phyloP scores from a whole-genome alignment of 2,888 invertebrate genomes.

The Globia sparganii region DNA sequence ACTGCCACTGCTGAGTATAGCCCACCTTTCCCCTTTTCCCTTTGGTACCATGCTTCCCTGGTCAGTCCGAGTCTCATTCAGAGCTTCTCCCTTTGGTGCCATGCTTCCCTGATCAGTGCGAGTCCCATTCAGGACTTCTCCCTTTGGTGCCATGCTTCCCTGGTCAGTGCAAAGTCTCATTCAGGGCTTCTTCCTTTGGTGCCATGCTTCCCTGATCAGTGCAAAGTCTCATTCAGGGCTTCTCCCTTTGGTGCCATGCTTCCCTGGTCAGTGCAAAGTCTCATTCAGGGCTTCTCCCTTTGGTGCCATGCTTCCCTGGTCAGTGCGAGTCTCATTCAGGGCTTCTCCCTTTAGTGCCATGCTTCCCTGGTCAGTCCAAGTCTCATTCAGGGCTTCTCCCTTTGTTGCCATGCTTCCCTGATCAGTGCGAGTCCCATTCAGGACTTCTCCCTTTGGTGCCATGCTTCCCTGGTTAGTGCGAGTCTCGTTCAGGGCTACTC shows the following conservation, averaged over 20 bases:
- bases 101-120: too few relatives aligned
- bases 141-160: too few relatives aligned
- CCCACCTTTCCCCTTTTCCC: too few relatives aligned
- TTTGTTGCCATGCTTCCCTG: not conserved
- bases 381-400: not conserved
- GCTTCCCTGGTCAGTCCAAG: too few relatives aligned
- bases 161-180: too few relatives aligned
- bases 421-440: not conserved
- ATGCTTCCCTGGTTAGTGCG: too few relatives aligned
- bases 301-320: too few relatives aligned
- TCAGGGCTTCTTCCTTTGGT: not conserved
- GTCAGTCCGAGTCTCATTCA: not conserved
- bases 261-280: not conserved
- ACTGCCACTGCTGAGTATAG: not conserved
- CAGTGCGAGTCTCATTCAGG: too few relatives aligned
- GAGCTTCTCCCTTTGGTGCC: not conserved
- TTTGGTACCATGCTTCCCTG: not conserved
- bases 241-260: too few relatives aligned
- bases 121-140: too few relatives aligned
- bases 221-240: not conserved
- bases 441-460: too few relatives aligned
- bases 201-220: not conserved
- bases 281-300: not conserved
- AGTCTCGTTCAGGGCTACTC: not conserved
- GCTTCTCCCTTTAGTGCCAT: too few relatives aligned